Evolutionary conservation across 2,888 invertebrate genomes (phyloP), one percentile per base, ranked within the genome.

Genomic region (Idaea dimidiata): DNA sequence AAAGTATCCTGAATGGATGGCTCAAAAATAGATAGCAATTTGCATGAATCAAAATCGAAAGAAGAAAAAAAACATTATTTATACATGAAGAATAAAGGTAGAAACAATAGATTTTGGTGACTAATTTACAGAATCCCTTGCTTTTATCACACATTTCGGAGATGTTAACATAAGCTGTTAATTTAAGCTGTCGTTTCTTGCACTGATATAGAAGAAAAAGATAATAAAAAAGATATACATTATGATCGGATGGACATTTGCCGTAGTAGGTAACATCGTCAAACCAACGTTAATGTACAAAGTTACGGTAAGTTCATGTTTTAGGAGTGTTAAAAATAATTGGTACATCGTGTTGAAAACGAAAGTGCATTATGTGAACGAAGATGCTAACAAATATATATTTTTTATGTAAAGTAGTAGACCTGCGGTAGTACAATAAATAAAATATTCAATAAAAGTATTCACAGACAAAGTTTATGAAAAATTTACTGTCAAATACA

Each of bases 311-410:
- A 91, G 91, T 91, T 78, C 82, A 59, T 82, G 79, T 80, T 80
- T 81, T 75, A 84, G 90, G 90, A 87, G 90, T 89, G 90, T 80
- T 82, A 83, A 83, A 83, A 78, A 61, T 83, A 84, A 83, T 84
- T 84, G 85, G 84, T 87, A 79, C 82, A 74, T 79, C 82, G 82
- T 76, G 81, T 82, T 81, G 82, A 63, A 70, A 65, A 66, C 24
- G 5, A 59, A 61, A 71, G 10, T 43, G 14, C 68, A 70, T 31
- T 63, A 24, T 63, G 16, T 58, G 24, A 59, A 43, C 18, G 17
- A 43, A 54, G 59, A 59, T 60, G 61, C 57, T 65, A 65, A 43
- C 58, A 53, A 58, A 57, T 57, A 60, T 62, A 18, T 56, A 56
- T 66, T 62, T 59, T 59, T 59, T 65, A 59, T 57, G 18, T 57